Evolutionary conservation across 2,888 invertebrate genomes (phyloP), one percentile per base, ranked within the genome.

Genomic region (Rhorus exstirpatorius): DNA sequence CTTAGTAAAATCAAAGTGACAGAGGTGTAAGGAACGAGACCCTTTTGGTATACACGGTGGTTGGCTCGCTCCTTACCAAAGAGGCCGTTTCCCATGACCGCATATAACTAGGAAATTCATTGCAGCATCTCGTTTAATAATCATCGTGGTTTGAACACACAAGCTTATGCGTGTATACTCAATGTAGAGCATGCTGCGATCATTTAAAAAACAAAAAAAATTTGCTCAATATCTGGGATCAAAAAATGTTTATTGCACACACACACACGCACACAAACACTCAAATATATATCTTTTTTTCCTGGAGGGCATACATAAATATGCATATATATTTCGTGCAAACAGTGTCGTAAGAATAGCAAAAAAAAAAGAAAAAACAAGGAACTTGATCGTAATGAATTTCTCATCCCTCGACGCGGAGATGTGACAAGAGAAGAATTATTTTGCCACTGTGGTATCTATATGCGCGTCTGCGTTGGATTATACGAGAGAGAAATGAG

Each of bases 41-140:
- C 60, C 79, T 75, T 79, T 78, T 65, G 7, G 12, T 63, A 63
- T 17, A 70, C 3, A 63, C 68, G 55, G 67, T 61, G 74, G 58
- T 82, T 68, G 35, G 63, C 70, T 51, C 35, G 46, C 86, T 85
- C 86, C 87, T 89, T 85, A 81, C 81, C 83, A 75, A 81, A 84
- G 85, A 88, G 88, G 89, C 88, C 83, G 86, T 77, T 80, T 83
- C 82, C n/a, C 77, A 55, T 67, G 68, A 86, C 91, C 89, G 79
- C 91, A 89, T 89, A 87, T 90, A 89, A 87, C 89, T 91, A 84
- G 87, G 88, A 89, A 90, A 90, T 90, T 90, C 84, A 91, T 90
- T 86, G 87, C 83, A 86, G 88, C 87, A 84, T 87, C 88, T 72
- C 68, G 83, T 77, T 89, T 88, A 87, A 91, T 90, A 88, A 90